phyloP scores from a whole-genome alignment of 2,113 vertebrate genomes.

The Petrocephalus microphthalmus region DNA sequence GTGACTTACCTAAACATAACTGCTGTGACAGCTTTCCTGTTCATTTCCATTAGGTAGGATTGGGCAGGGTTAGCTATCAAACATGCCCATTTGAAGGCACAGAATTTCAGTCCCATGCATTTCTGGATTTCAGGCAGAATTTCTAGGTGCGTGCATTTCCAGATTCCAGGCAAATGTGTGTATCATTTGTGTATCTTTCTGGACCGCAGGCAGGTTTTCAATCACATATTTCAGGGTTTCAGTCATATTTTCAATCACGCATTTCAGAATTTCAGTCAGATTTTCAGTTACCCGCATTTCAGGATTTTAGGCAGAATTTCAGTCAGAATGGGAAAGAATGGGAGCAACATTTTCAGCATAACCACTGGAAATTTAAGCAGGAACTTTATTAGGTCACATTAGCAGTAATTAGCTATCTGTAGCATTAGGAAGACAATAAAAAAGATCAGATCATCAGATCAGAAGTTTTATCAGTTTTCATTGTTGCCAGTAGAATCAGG shows the following conservation, averaged over 20 bases:
- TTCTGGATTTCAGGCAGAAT: background rate
- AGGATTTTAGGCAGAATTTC: background rate
- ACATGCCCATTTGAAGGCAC: background rate
- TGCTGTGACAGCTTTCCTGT: background rate
- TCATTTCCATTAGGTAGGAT: background rate
- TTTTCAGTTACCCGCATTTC: background rate
- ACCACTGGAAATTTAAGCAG: background rate
- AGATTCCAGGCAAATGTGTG: background rate
- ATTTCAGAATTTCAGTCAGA: background rate
- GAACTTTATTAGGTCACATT: background rate
- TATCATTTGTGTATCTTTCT: background rate
- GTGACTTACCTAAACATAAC: slow-evolving; percentile 19
- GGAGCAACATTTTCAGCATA: background rate
- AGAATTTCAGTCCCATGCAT: background rate
- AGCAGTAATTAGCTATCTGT: background rate
- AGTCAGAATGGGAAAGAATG: background rate
- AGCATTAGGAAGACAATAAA: background rate
- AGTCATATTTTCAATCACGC: background rate
- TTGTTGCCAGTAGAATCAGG: background rate
- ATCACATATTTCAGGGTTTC: background rate
- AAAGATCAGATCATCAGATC: background rate
- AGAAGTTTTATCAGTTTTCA: background rate
- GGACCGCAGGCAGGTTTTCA: background rate
- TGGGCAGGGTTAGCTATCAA: background rate
- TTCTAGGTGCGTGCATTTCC: background rate